phyloP scores from a whole-genome alignment of 2,113 vertebrate genomes.

The Ursus arctos region DNA sequence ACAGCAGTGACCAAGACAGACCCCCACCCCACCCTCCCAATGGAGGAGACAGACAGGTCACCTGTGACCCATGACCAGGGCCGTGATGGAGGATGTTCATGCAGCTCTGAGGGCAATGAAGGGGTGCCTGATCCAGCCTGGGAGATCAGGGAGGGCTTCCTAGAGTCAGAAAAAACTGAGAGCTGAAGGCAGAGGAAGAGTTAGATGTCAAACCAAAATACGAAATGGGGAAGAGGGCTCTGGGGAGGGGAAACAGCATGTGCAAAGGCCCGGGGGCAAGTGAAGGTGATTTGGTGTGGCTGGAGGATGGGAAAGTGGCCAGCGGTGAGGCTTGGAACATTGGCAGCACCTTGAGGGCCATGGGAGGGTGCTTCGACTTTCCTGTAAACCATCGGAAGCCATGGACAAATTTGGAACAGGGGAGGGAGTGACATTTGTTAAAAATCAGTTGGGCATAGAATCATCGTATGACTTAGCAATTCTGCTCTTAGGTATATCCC shows the following conservation, averaged over 20 bases:
- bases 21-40: background rate
- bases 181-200: background rate
- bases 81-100: rapidly evolving
- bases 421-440: background rate
- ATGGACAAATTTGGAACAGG: background rate
- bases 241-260: rapidly evolving
- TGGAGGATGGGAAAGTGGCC: rapidly evolving
- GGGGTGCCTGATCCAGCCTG: background rate
- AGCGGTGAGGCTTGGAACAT: rapidly evolving
- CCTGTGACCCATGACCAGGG: background rate
- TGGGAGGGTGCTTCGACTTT: background rate
- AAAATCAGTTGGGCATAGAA: background rate
- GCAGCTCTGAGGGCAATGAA: background rate
- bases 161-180: background rate
- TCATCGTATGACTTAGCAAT: background rate
- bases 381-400: background rate
- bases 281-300: background rate
- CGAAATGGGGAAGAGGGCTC: background rate
- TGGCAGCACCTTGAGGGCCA: background rate
- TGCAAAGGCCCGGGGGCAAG: background rate
- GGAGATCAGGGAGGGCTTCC: background rate
- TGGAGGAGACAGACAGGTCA: background rate
- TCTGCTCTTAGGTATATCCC: background rate
- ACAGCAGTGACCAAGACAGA: background rate
- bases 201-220: background rate